Conservation (phyloP, 1,140 invertebrate genomes). For the Macrobrachium nipponense region DNA sequence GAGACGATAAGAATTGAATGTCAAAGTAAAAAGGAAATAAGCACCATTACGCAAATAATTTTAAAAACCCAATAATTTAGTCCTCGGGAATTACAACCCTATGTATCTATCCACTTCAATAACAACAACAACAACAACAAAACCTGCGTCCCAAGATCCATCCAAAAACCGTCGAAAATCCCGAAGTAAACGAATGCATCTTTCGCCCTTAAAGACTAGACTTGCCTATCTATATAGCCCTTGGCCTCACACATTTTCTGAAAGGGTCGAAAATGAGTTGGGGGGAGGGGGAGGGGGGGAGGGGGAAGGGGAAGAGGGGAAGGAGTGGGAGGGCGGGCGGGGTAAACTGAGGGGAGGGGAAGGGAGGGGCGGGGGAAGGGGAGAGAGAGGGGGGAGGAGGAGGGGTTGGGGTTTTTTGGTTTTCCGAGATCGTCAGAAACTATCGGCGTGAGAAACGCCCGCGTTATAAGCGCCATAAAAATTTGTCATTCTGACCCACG, state of each 20-base stretch:
- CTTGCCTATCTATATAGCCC: no score
- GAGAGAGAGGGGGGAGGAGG: neutral
- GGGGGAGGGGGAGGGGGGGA: neutral
- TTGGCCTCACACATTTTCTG: no score
- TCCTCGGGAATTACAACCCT: neutral
- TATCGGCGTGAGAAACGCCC: constrained; percentile 38
- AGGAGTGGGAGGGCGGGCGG: neutral
- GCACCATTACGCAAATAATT: no score
- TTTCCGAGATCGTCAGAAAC: constrained; percentile 33
- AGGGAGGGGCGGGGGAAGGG: neutral
- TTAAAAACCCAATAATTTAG: no score
- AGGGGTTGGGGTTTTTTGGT: constrained; percentile 9
- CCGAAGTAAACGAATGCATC: neutral
- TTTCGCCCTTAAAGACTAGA: constrained; percentile 11
- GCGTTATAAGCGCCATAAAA: constrained; percentile 56
- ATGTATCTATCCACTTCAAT: neutral
- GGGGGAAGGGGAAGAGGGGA: neutral
- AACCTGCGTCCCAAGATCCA: neutral
- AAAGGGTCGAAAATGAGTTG: no score
- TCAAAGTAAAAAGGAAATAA: no score
- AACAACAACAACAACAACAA: neutral
- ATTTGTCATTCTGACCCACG: constrained; percentile 44
- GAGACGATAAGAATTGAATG: no score
- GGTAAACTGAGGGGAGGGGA: neutral
- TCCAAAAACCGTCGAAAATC: constrained; percentile 2